Percentiles rank a stretch among this genome's conserved stretches.
Conservation (phyloP, 2,888 invertebrate genomes). For the Brassicogethes aeneus region DNA sequence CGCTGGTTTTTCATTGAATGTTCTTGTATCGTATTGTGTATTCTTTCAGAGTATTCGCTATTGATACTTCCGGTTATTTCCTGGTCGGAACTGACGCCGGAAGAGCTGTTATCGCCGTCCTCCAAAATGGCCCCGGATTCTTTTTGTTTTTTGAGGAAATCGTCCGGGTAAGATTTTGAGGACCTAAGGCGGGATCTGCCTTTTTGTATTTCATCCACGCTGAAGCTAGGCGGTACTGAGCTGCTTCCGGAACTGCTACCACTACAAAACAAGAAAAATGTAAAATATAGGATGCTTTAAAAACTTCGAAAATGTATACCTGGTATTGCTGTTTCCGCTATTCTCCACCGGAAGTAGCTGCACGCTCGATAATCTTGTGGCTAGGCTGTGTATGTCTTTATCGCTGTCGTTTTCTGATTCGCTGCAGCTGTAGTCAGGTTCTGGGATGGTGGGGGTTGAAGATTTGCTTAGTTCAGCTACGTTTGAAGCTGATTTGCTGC, state of each 20-base stretch:
- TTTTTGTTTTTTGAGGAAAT: constrained; percentile 51
- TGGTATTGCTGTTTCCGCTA: constrained; percentile 67
- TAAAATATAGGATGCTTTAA: not conserved
- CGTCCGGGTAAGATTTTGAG: constrained; percentile 81
- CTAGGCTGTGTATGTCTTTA: constrained; percentile 48
- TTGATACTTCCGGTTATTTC: constrained; percentile 53
- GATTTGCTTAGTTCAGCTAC: constrained; percentile 24
- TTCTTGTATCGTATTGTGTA: constrained; percentile 16
- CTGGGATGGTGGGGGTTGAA: constrained; percentile 70
- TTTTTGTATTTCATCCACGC: constrained; percentile 83
- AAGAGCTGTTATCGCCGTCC: constrained; percentile 83
- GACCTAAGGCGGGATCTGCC: constrained; percentile 76
- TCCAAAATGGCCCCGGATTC: constrained; percentile 45
- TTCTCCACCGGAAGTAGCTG: constrained; percentile 51
- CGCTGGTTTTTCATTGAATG: constrained; percentile 23
- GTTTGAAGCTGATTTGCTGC: constrained; percentile 39
- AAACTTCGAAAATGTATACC: constrained; percentile 35
- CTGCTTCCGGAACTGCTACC: constrained; percentile 64
- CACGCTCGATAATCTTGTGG: constrained; percentile 34
- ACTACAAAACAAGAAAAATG: constrained; percentile 39
- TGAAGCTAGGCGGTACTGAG: constrained; percentile 76
- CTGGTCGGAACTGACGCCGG: constrained; percentile 82
- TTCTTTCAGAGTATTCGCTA: constrained; percentile 40
- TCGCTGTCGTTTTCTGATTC: constrained; percentile 52
- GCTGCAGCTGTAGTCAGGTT: constrained; percentile 84